A percentile compares a stretch with the other conserved stretches of the same genome.
These are phyloP conservation scores for Drosophila buzzatii DNA, from an alignment of 2,888 invertebrate species.

Conservation along the genomic window DNA sequence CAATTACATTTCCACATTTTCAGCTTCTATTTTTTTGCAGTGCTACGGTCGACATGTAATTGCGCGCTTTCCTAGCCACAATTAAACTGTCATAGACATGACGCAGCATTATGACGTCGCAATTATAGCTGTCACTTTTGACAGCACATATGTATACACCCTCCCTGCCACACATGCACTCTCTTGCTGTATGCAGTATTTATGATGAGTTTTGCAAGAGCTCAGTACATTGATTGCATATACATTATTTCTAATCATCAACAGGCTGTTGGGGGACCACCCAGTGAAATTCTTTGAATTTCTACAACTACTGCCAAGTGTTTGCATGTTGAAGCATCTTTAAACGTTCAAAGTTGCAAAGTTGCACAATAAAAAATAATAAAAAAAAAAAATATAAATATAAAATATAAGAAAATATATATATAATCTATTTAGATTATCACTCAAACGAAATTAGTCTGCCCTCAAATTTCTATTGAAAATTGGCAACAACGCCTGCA, in stretches of 20 bases:
- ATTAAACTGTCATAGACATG: slow-evolving; percentile 81
- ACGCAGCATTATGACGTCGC: slow-evolving; percentile 77
- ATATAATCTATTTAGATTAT: not conserved
- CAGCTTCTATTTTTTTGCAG: slow-evolving; percentile 28
- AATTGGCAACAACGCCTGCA: slow-evolving; percentile 13
- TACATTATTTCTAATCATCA: slow-evolving; percentile 21
- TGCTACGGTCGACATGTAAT: slow-evolving; percentile 61
- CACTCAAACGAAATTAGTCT: not conserved
- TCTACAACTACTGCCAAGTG: slow-evolving; percentile 10
- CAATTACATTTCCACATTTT: slow-evolving; percentile 66
- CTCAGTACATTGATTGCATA: slow-evolving; percentile 26
- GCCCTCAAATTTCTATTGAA: not conserved
- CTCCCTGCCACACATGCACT: not conserved
- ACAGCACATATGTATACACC: slow-evolving; percentile 54
- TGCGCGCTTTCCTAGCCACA: slow-evolving; percentile 80
- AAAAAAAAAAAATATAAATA: too few species aligned
- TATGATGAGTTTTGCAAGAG: slow-evolving; percentile 58
- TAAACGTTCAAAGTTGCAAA: slow-evolving; percentile 1
- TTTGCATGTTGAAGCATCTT: slow-evolving; percentile 7
- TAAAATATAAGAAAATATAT: not conserved
- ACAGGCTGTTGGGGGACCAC: slow-evolving; percentile 35
- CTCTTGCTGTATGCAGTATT: slow-evolving; percentile 1
- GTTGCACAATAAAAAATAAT: too few species aligned
- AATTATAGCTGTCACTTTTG: slow-evolving; percentile 77
- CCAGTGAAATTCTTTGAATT: slow-evolving; percentile 19